These are phyloP conservation scores for Sinocyclocheilus anophthalmus DNA, from an alignment of 2,113 vertebrate species.

Conservation along the genomic window DNA sequence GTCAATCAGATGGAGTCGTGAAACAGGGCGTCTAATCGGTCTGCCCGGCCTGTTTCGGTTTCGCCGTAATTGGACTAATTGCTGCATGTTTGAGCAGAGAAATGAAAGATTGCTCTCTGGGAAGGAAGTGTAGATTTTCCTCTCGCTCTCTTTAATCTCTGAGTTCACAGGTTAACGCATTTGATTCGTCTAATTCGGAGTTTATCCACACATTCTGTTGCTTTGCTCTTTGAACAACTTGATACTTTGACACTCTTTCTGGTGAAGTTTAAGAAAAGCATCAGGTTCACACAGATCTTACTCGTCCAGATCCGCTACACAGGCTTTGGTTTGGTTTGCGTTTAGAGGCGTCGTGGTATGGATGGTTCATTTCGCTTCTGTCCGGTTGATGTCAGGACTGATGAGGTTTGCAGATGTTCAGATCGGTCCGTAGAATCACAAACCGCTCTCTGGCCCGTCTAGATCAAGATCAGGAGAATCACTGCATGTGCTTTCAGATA, in stretches of 20 bases:
- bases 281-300: background rate
- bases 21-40: background rate
- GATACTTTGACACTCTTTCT: background rate
- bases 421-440: background rate
- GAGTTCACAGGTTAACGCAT: constrained; percentile 7
- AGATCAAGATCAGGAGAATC: background rate
- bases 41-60: background rate
- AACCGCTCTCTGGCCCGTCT: background rate
- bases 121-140: constrained; percentile 22
- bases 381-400: background rate
- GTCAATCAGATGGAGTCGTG: background rate
- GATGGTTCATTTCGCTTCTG: background rate
- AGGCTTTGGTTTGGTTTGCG: background rate
- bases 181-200: background rate
- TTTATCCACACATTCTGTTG: constrained; percentile 13
- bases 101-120: constrained; percentile 39
- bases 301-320: no score
- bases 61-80: constrained; percentile 56
- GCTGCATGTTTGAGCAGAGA: constrained; percentile 43
- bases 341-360: background rate
- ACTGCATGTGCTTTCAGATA: background rate
- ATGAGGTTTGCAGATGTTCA: background rate
- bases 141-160: constrained; percentile 41
- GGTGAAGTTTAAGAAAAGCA: background rate
- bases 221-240: background rate